A percentile compares a stretch with the other conserved stretches of the same genome.
Evolutionary conservation across 2,113 vertebrate species (phyloP).

Genomic region (Lanius collurio): DNA sequence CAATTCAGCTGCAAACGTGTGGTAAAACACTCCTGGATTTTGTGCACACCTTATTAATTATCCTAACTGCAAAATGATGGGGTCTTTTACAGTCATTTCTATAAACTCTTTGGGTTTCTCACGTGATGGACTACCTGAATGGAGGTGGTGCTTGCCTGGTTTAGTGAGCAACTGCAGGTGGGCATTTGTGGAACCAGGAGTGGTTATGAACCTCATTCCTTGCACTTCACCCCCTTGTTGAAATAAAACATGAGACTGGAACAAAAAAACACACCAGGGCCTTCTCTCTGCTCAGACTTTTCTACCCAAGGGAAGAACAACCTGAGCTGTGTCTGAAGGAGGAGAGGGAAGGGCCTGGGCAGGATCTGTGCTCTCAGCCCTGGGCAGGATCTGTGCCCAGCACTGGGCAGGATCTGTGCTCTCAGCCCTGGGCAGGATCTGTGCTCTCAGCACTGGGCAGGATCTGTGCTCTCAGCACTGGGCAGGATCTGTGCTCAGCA

Average conservation of each 20-base stretch:
- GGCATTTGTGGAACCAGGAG: not conserved
- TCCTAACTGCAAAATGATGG: conserved; percentile 62
- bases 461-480: too few relatives aligned
- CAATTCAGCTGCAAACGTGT: conserved; percentile 45
- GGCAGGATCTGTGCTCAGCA: too few relatives aligned
- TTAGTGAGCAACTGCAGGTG: not conserved
- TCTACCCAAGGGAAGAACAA: not conserved
- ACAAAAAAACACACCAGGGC: not conserved
- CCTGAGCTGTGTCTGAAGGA: accelerated
- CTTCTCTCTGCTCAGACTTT: not conserved
- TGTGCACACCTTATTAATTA: conserved; percentile 66
- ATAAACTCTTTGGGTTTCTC: conserved; percentile 25
- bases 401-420: accelerated
- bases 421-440: too few relatives aligned
- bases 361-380: accelerated
- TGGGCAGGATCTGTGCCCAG: not conserved
- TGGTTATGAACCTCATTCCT: not conserved
- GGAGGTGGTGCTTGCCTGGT: not conserved
- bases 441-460: too few relatives aligned
- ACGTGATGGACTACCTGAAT: conserved; percentile 43
- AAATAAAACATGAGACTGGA: not conserved
- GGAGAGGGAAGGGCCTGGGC: accelerated
- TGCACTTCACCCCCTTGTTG: not conserved
- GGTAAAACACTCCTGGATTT: conserved; percentile 40
- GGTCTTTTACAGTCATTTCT: conserved; percentile 49